phyloP scores from a whole-genome alignment of 1,140 invertebrate genomes.

The Formica exsecta region DNA sequence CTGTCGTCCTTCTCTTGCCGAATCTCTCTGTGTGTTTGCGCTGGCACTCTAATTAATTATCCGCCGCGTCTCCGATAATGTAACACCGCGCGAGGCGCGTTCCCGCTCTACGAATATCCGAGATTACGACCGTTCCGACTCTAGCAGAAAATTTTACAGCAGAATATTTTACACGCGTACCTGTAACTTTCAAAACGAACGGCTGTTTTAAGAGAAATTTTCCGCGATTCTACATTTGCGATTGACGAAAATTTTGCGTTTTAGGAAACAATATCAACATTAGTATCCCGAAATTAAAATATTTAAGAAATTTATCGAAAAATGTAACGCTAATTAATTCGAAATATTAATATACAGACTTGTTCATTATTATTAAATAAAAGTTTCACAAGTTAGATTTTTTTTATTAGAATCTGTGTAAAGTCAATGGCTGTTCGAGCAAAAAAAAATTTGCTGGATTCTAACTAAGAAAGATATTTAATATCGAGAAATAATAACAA shows the following conservation, averaged over 20 bases:
- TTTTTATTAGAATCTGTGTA: background rate
- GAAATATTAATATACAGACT: background rate
- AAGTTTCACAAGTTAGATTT: background rate
- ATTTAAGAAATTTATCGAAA: background rate
- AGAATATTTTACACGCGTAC: conserved; percentile 18
- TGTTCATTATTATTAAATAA: background rate
- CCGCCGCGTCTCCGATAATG: conserved; percentile 71
- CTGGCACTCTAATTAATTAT: conserved; percentile 81
- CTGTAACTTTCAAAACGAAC: conserved; percentile 8
- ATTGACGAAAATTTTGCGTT: background rate
- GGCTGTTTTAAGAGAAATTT: background rate
- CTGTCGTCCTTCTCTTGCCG: conserved; percentile 44
- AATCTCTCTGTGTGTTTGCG: conserved; percentile 69
- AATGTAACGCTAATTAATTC: background rate
- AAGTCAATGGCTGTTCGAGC: background rate
- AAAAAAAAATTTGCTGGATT: background rate
- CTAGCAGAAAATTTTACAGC: background rate
- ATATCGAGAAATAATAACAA: background rate
- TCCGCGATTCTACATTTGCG: background rate
- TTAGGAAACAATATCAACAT: background rate
- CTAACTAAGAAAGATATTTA: background rate
- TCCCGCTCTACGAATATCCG: conserved; percentile 34
- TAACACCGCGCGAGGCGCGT: conserved; percentile 45
- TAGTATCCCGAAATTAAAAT: background rate
- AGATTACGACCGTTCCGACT: conserved; percentile 25